These are phyloP conservation scores for Oncorhynchus tshawytscha DNA, from an alignment of 2,113 vertebrate genomes.

Conservation along the genomic window DNA sequence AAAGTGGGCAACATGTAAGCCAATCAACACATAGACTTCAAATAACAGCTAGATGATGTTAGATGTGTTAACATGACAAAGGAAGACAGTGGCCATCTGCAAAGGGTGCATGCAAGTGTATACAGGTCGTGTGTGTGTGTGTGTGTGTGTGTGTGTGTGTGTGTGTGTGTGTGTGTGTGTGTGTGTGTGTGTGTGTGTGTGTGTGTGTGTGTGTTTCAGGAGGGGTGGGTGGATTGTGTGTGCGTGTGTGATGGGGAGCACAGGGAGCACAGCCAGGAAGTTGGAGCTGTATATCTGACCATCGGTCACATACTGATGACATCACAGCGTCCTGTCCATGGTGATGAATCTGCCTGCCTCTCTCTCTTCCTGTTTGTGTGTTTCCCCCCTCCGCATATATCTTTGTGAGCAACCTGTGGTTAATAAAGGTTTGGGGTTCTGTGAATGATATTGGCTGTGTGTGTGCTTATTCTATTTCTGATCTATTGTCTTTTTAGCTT, in stretches of 20 bases:
- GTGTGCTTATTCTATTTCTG: no score
- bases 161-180: constrained; percentile 23
- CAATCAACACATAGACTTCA: constrained; percentile 53
- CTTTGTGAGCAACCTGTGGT: constrained; percentile 75
- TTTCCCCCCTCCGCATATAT: constrained; percentile 67
- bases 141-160: neutral
- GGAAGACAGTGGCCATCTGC: constrained; percentile 3
- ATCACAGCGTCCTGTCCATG: constrained; percentile 41
- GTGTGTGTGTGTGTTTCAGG: constrained; percentile 49
- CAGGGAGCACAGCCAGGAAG: constrained; percentile 28
- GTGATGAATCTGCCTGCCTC: constrained; percentile 62
- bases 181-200: constrained; percentile 42
- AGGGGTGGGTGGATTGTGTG: constrained; percentile 48
- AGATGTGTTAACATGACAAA: neutral
- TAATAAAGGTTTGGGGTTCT: constrained; percentile 77
- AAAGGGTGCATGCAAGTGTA: constrained; percentile 47
- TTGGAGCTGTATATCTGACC: constrained; percentile 19
- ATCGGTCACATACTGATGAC: neutral
- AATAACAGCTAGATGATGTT: constrained; percentile 56
- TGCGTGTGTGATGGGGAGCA: constrained; percentile 40
- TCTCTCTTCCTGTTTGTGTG: constrained; percentile 47
- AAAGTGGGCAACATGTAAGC: constrained; percentile 57
- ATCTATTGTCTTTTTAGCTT: no score
- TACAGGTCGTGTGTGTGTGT: constrained; percentile 33
- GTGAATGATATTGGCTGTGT: constrained; percentile 44